A percentile compares a stretch with the other conserved stretches of the same genome.
Evolutionary conservation across 2,888 invertebrate genomes (phyloP).

Genomic region (Orchestes rusci): DNA sequence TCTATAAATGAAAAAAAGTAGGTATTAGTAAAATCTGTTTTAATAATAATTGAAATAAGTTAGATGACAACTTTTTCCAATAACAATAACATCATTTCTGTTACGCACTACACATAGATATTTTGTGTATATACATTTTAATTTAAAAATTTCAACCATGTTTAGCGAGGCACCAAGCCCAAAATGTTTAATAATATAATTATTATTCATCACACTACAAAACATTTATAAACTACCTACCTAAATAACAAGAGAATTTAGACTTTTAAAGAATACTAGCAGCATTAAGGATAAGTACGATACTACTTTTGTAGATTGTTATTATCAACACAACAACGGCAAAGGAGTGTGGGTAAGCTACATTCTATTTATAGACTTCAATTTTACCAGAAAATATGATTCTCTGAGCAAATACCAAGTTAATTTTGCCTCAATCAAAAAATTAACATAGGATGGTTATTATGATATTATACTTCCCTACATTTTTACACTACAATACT

Average conservation of each 20-base stretch:
- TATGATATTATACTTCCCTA: too few species aligned
- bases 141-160: slow-evolving; percentile 37
- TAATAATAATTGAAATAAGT: slow-evolving; percentile 47
- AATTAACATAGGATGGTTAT: too few species aligned
- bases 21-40: slow-evolving; percentile 43
- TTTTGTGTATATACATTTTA: slow-evolving; percentile 42
- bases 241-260: slow-evolving; percentile 16
- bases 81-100: slow-evolving; percentile 44
- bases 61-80: slow-evolving; percentile 46
- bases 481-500: too few species aligned
- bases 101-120: slow-evolving; percentile 44
- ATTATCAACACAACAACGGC: too few species aligned
- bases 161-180: slow-evolving; percentile 37
- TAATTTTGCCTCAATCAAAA: too few species aligned
- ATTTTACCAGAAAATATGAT: not conserved
- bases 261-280: not conserved
- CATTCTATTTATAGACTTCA: not conserved
- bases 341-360: not conserved
- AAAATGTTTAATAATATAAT: slow-evolving; percentile 36
- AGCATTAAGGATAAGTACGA: not conserved
- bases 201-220: slow-evolving; percentile 31
- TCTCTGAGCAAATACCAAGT: too few species aligned
- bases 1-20: slow-evolving; percentile 1
- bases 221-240: slow-evolving; percentile 19
- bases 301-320: not conserved